phyloP scores from a whole-genome alignment of 2,113 vertebrate genomes.

The Balaeniceps rex region DNA sequence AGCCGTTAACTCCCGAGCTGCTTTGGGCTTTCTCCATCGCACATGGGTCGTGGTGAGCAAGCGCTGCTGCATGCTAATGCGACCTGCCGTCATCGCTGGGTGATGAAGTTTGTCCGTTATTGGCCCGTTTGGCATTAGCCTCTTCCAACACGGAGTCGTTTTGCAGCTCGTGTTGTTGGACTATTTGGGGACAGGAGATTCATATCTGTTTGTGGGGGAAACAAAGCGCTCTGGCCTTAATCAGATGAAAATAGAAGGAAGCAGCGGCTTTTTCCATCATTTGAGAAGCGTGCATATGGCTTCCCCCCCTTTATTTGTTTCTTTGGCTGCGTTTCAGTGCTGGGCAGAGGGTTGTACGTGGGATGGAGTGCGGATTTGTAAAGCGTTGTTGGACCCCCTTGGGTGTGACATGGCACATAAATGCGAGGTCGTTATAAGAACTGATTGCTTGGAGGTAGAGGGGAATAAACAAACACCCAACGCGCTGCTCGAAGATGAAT shows the following conservation, averaged over 20 bases:
- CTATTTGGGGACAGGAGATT: neutral
- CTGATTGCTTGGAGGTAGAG: neutral
- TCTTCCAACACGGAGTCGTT: neutral
- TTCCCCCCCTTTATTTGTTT: neutral
- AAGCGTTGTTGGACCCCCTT: neutral
- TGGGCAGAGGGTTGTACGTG: neutral
- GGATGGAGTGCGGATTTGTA: neutral
- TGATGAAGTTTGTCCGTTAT: neutral
- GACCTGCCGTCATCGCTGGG: neutral
- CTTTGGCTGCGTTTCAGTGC: neutral
- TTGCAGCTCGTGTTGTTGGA: neutral
- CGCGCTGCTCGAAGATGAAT: neutral
- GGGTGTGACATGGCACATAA: neutral
- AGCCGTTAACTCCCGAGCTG: neutral
- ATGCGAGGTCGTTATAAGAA: neutral
- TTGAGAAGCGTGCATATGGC: neutral
- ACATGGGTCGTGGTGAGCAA: fast-evolving
- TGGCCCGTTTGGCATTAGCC: neutral
- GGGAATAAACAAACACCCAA: neutral
- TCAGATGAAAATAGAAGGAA: neutral
- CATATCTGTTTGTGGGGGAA: neutral
- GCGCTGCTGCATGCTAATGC: neutral
- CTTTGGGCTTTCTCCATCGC: neutral
- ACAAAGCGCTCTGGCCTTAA: neutral
- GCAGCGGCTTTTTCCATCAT: fast-evolving